These are phyloP conservation scores for Mechanitis messenoides DNA, from an alignment of 2,888 invertebrate genomes.

Conservation along the genomic window DNA sequence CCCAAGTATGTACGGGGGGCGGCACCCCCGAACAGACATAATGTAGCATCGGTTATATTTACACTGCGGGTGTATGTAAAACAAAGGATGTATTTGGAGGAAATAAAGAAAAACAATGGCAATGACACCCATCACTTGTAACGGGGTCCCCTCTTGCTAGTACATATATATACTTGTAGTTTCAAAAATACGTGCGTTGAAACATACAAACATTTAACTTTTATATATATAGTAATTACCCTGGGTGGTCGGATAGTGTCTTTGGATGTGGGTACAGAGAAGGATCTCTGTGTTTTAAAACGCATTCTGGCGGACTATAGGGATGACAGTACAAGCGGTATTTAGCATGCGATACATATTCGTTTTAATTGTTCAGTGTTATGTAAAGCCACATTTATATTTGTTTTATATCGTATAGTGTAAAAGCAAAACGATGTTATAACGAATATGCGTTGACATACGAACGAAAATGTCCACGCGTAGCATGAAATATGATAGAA, in stretches of 20 bases:
- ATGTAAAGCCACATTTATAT: neutral
- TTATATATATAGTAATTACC: conserved; percentile 39
- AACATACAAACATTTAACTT: neutral
- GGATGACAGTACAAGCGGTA: conserved; percentile 36
- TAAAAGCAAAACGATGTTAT: neutral
- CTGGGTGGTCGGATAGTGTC: conserved; percentile 77
- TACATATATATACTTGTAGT: neutral
- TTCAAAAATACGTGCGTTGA: neutral
- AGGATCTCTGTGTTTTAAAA: conserved; percentile 94
- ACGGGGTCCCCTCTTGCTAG: neutral
- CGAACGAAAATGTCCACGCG: conserved; percentile 50
- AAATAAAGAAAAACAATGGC: no score
- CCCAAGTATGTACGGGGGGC: no score
- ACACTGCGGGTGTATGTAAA: no score
- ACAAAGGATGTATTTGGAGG: no score
- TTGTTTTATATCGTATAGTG: conserved; percentile 7
- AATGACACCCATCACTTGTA: no score
- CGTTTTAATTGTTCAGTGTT: conserved; percentile 27
- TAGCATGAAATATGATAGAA: conserved; percentile 49
- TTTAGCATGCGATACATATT: conserved; percentile 35
- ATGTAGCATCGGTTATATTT: no score
- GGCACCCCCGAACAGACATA: no score
- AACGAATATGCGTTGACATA: conserved; percentile 32
- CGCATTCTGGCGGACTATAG: conserved; percentile 80
- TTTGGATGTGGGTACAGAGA: conserved; percentile 94